Conservation (phyloP, 2,797 vertebrate species). For the Hydrophis major region DNA sequence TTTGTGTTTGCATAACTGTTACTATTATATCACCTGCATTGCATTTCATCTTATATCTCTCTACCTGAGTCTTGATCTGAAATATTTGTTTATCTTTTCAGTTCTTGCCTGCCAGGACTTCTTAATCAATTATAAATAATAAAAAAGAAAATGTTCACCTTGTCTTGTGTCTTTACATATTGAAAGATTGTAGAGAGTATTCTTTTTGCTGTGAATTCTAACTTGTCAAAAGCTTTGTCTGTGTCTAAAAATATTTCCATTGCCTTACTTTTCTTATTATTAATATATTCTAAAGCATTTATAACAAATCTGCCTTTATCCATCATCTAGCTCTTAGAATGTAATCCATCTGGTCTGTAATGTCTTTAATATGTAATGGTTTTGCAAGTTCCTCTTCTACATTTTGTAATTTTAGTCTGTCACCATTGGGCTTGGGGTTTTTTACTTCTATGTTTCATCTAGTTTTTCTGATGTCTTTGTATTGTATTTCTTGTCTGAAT, state of each 20-base stretch:
- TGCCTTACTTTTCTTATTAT: background rate
- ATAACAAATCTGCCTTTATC: background rate
- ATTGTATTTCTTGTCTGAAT: background rate
- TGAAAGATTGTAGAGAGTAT: background rate
- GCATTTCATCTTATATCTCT: background rate
- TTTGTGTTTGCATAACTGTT: background rate
- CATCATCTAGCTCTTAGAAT: background rate
- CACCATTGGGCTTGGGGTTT: no score
- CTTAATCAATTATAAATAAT: background rate
- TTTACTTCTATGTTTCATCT: background rate
- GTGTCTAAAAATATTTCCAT: background rate
- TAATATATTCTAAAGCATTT: background rate
- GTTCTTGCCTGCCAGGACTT: background rate
- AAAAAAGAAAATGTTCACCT: background rate
- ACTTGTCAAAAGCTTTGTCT: background rate
- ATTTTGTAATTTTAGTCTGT: no score
- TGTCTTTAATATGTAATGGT: no score
- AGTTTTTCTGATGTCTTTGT: background rate
- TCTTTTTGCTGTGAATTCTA: background rate
- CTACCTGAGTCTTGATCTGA: background rate
- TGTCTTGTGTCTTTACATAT: background rate
- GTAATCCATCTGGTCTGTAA: background rate
- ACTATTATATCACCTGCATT: background rate
- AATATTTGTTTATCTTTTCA: background rate
- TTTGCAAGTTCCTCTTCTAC: no score